Evolutionary conservation across 2,797 vertebrate species (phyloP).

Genomic region (Ambastaia sidthimunki): DNA sequence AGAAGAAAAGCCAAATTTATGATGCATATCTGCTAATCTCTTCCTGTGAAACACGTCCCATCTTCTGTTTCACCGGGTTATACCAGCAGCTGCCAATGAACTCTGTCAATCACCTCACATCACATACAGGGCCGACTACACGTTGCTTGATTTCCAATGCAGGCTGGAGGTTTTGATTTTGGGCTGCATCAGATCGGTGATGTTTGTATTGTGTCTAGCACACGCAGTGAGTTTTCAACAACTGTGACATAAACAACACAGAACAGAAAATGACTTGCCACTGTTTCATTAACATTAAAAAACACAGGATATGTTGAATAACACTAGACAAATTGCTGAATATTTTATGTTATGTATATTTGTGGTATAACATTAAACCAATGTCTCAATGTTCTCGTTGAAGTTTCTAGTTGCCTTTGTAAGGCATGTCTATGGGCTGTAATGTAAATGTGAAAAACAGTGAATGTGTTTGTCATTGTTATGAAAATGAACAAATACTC

Average conservation of each 20-base stretch:
- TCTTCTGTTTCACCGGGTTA: constrained; percentile 49
- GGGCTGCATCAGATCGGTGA: too few relatives aligned
- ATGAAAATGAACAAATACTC: constrained; percentile 64
- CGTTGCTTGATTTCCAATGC: constrained; percentile 28
- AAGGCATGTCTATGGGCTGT: constrained; percentile 64
- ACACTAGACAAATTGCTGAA: constrained; percentile 48
- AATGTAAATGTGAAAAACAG: constrained; percentile 56
- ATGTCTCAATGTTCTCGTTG: constrained; percentile 61
- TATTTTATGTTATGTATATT: constrained; percentile 51
- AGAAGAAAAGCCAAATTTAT: constrained; percentile 57
- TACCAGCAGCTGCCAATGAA: constrained; percentile 65
- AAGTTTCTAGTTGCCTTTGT: constrained; percentile 68
- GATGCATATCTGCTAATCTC: constrained; percentile 40
- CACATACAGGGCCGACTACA: constrained; percentile 47
- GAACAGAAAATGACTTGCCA: constrained; percentile 52
- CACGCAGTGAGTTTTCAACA: constrained; percentile 53
- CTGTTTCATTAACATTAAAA: constrained; percentile 44
- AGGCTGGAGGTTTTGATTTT: constrained; percentile 49
- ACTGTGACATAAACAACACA: constrained; percentile 63
- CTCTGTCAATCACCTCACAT: too few relatives aligned
- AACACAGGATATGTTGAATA: constrained; percentile 51
- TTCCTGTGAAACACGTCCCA: constrained; percentile 7
- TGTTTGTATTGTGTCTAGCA: constrained; percentile 51
- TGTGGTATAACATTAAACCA: constrained; percentile 54
- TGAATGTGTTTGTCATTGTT: constrained; percentile 64